Evolutionary conservation across 2,797 vertebrate species (phyloP), one percentile per base, ranked within the genome.

Genomic region (Lerista edwardsae): DNA sequence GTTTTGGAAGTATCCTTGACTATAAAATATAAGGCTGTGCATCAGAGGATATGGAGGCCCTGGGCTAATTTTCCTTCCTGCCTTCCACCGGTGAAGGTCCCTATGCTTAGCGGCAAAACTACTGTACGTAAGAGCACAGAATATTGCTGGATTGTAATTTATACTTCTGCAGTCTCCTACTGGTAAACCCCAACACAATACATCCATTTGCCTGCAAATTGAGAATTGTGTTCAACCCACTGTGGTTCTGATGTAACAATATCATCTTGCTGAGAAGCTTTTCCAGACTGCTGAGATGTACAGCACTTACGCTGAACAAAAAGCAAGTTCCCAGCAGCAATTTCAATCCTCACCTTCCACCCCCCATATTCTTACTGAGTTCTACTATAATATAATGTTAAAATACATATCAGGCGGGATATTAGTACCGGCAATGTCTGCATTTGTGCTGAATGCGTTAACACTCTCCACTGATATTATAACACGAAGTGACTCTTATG

Each of bases 121-220:
- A 51, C 47, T 51, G 47, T 51, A 87, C 89, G 89, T 85, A 93
- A 90, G 92, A 91, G 86, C 93, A 90, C 92, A 91, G 86, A 94
- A 89, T 89, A 73, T 90, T 91, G 89, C 87, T 91, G 91, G 34
- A 87, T 86, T 88, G 87, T 95, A 94, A 94, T 93, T 93, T 91
- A 91, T 92, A 95, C 92, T 94, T 93, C 93, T 93, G 93, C 90
- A 94, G 92, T 90, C 84, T 86, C 93, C 90, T 90, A 87, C 90
- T 90, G 93, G 91, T 93, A 93, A 94, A 89, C 91, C 91, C 90
- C 91, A 93, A 89, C 93, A 93, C 92, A 94, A 94, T 94, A 93
- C 88, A 92, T 94, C 93, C 93, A 94, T 94, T 95, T 94, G 88
- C 93, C 94, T 93, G 92, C 93, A 95, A 94, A 95, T 95, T 94